These are phyloP conservation scores for Copsychus sechellarum DNA, from an alignment of 2,113 vertebrate species.

Conservation along the genomic window DNA sequence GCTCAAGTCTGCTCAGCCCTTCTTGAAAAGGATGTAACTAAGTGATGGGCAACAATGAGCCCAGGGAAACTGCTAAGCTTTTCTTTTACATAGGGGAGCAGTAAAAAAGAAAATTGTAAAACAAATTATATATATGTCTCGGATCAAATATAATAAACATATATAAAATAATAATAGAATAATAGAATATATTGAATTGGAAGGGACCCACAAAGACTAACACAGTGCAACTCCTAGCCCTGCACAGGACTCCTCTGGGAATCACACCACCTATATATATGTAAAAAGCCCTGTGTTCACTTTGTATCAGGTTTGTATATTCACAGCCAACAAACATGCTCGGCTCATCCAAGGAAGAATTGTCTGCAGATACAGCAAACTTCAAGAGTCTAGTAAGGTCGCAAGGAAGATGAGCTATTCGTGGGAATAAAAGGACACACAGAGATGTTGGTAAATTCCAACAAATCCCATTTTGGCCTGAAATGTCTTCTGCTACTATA, in stretches of 20 bases:
- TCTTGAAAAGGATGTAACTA: neutral
- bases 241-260: neutral
- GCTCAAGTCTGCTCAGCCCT: neutral
- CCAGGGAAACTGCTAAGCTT: neutral
- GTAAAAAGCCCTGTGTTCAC: neutral
- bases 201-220: neutral
- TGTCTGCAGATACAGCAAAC: neutral
- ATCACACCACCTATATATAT: neutral
- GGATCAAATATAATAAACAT: neutral
- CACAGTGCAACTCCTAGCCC: neutral
- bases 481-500: neutral
- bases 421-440: neutral
- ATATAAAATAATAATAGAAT: neutral
- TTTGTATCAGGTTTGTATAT: neutral
- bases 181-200: neutral
- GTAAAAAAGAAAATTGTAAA: neutral
- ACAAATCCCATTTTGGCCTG: neutral
- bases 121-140: neutral
- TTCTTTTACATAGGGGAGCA: neutral
- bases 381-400: neutral
- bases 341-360: neutral
- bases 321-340: fast-evolving
- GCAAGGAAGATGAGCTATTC: neutral
- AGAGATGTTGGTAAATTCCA: neutral
- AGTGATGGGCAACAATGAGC: neutral